Base-by-base conservation (phyloP, 37 sponge, comb jelly and placozoan genomes). In the Mnemiopsis leidyi region DNA sequence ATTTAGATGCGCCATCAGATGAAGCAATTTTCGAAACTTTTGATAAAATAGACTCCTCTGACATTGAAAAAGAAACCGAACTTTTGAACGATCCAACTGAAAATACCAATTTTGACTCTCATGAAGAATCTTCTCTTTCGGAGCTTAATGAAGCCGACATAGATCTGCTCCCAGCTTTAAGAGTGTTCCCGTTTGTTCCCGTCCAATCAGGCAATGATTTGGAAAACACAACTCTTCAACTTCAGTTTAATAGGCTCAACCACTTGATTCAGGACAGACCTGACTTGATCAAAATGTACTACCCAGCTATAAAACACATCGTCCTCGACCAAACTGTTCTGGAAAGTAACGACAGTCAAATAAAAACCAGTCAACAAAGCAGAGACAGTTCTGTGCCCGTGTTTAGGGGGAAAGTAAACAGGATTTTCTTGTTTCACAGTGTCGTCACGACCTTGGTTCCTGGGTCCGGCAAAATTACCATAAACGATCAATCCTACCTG, bases 401-500 rank as follows among this genome's bases (percentile, higher is more conserved):
- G 35, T 77, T 77, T 36, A 1, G 79, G 36, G 79, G 32, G 1
- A 77, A 77, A 34, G 79, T 77, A 28, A 23, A 20, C 90, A 38
- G 61, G 24, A 28, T 39, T 9, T 85, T 21, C 3, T 7, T 85
- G 24, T 38, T 40, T 25, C 9, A 39, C 26, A 85, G 90, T 26
- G 90, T 85, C 9, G 90, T 23, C 33, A 85, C 90, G 21, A 38
- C 61, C 23, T 1, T 85, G 61, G 29, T 38, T 28, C 90, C 90
- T 9, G 90, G 90, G 0, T 40, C 90, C 5, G 90, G 90, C 61
- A 40, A 40, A n/a, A 85, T 85, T 25, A 32, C 90, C 29, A 40
- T 85, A 0, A 85, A 85, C 90, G 48, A 37, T 23, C n/a, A 85
- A 37, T 39, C 90, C 25, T 85, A 39, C 35, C 90, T 85, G 0